These are phyloP conservation scores for Apamea monoglypha DNA, from an alignment of 2,888 invertebrate species.

Conservation along the genomic window DNA sequence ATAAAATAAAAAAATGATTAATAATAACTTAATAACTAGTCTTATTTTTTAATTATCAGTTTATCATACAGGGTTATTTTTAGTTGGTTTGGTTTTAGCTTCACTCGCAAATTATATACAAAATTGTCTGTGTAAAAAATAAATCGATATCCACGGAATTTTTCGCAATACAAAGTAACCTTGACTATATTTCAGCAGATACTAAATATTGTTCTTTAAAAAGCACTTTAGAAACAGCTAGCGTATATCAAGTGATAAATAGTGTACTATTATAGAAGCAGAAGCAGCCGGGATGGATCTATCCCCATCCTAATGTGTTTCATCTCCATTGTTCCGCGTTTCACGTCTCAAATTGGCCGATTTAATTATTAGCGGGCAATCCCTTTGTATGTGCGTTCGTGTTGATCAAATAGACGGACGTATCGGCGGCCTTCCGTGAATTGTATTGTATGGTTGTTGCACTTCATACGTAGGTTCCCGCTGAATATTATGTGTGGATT, in stretches of 20 bases:
- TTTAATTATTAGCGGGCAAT: constrained; percentile 40
- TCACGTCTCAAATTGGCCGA: constrained; percentile 26
- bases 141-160: constrained; percentile 2
- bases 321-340: constrained; percentile 19
- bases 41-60: too few species aligned
- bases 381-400: constrained; percentile 42
- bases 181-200: constrained; percentile 28
- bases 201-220: constrained; percentile 32
- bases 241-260: constrained; percentile 15
- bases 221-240: constrained; percentile 33
- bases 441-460: background rate
- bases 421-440: background rate
- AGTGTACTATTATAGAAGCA: constrained; percentile 5
- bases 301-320: constrained; percentile 6
- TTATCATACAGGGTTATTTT: background rate
- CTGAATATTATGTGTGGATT: background rate
- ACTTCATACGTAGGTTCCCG: background rate
- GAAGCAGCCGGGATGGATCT: constrained; percentile 29
- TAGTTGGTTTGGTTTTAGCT: background rate
- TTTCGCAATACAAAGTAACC: constrained; percentile 4
- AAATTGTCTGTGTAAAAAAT: background rate
- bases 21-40: too few species aligned
- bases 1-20: too few species aligned
- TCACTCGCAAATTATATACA: background rate
- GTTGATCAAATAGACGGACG: constrained; percentile 18